Percentiles rank a stretch among this genome's conserved stretches.
Evolutionary conservation across 2,888 invertebrate genomes (phyloP).

Genomic region (Cephus rjabovi): DNA sequence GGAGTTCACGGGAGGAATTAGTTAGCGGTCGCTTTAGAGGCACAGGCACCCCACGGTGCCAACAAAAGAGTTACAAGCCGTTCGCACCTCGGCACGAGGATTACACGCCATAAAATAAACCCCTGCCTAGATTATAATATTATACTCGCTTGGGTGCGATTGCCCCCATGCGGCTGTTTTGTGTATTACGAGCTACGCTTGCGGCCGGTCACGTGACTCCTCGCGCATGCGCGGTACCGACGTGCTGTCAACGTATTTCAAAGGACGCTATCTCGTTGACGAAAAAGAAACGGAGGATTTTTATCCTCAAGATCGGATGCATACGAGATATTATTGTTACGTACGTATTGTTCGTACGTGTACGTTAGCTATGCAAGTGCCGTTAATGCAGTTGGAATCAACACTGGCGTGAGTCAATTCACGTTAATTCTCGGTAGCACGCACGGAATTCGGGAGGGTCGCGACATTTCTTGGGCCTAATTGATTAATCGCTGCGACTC

Average conservation of each 20-base stretch:
- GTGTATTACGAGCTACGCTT: background rate
- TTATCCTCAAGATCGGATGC: background rate
- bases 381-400: background rate
- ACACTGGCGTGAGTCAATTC: background rate
- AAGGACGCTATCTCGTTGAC: background rate
- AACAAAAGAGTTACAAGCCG: constrained; percentile 63
- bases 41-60: constrained; percentile 58
- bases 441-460: constrained; percentile 34
- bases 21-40: constrained; percentile 57
- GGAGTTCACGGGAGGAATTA: constrained; percentile 53
- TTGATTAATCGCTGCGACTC: constrained; percentile 52
- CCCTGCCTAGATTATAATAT: constrained; percentile 59
- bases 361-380: background rate
- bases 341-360: background rate
- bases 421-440: constrained; percentile 3
- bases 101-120: constrained; percentile 63
- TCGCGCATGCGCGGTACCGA: constrained; percentile 28
- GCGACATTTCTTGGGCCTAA: constrained; percentile 41
- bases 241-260: background rate
- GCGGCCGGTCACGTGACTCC: constrained; percentile 34
- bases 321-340: background rate
- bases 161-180: background rate
- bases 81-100: constrained; percentile 63
- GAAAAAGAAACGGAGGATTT: background rate
- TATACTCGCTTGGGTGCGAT: constrained; percentile 34